Evolutionary conservation across 2,113 vertebrate species (phyloP).

Genomic region (Dasyurus viverrinus): DNA sequence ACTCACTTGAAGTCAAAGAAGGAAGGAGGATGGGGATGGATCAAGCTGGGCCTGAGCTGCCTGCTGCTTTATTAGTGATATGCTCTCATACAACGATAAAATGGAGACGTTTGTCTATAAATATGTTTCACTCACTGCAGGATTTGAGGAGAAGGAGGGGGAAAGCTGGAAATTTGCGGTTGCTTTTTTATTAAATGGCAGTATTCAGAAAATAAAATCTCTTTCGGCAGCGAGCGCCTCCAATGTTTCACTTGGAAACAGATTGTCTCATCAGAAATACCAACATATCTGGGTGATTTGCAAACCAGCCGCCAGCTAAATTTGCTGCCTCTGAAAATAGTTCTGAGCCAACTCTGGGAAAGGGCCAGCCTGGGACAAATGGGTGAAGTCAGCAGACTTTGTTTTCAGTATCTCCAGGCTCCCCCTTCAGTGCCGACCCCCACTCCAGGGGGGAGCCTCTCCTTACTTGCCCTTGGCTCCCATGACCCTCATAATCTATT

Average conservation of each 20-base stretch:
- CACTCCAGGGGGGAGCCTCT: not conserved
- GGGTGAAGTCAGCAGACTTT: conserved; percentile 48
- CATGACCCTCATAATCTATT: not conserved
- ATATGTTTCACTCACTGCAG: not conserved
- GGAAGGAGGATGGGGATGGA: not conserved
- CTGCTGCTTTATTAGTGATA: conserved; percentile 1
- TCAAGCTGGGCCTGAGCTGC: not conserved
- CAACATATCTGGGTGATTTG: conserved; percentile 66
- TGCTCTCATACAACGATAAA: not conserved
- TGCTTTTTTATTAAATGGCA: conserved; percentile 20
- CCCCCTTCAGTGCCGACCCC: not conserved
- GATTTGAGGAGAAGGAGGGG: not conserved
- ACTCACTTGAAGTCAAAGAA: conserved; percentile 6
- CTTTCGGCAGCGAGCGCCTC: conserved; percentile 57
- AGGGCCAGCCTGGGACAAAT: conserved; percentile 37
- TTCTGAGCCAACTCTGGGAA: conserved; percentile 56
- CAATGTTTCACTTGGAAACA: conserved; percentile 64
- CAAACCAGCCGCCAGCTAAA: conserved; percentile 72
- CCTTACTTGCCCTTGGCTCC: not conserved
- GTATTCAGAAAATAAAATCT: conserved; percentile 62
- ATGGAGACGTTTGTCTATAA: not conserved
- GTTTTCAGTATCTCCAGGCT: not conserved
- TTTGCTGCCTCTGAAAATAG: conserved; percentile 64
- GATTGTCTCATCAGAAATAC: conserved; percentile 75
- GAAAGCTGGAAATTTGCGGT: not conserved